A percentile compares a stretch with the other conserved stretches of the same genome.
phyloP scores from a whole-genome alignment of 2,888 invertebrate species.

The Empis livida region DNA sequence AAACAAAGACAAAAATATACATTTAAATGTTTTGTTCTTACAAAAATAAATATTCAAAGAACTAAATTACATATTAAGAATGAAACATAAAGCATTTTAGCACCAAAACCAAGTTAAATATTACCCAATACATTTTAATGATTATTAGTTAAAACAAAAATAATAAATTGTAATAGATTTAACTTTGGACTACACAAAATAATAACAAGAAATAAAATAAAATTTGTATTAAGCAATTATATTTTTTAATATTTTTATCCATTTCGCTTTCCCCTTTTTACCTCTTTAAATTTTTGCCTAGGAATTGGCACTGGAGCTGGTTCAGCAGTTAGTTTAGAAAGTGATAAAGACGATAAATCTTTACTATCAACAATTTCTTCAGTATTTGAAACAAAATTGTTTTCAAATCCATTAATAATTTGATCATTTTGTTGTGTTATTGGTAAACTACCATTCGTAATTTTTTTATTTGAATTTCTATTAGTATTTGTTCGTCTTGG shows the following conservation, averaged over 20 bases:
- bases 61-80: not conserved
- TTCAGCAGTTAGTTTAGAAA: no score
- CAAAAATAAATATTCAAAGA: not conserved
- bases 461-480: conserved; percentile 10
- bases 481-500: conserved; percentile 20
- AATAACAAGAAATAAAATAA: not conserved
- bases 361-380: no score
- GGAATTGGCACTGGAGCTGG: conserved; percentile 26
- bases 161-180: not conserved
- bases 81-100: not conserved
- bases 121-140: not conserved
- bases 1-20: not conserved
- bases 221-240: conserved; percentile 12
- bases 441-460: conserved; percentile 5
- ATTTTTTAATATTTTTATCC: not conserved
- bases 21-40: not conserved
- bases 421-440: not conserved
- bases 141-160: not conserved
- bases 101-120: not conserved
- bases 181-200: not conserved
- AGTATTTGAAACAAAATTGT: conserved; percentile 10
- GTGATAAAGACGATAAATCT: no score
- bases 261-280: conserved; percentile 1
- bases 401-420: conserved; percentile 5
- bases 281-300: conserved; percentile 10